Base-by-base conservation (phyloP, 64 coral and sea anemone species). In the Hydrozoanthus tunicans region DNA sequence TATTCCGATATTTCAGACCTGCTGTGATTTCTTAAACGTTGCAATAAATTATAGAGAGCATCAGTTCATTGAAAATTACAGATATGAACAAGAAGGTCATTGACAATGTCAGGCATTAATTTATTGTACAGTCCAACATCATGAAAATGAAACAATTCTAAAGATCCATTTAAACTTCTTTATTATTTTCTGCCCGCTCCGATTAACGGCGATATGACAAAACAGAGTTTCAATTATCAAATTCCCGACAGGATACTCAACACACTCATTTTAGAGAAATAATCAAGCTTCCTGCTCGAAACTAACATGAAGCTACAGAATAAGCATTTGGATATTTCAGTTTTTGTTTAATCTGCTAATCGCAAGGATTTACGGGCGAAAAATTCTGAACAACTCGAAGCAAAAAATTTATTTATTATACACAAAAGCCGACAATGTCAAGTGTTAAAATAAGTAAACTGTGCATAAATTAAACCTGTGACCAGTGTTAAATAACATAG, bases 391-490 rank as follows among this genome's bases (percentile, higher is more conserved):
- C 1, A 65, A 63, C 63, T 64, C 80, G 60, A 82, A 82, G 79
- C 60, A 82, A 12, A 64, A 82, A 63, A 65, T 0, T 52, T 51
- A 11, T 15, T 86, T 12, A 25, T 20, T 55, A 51, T 68, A 24
- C 23, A 86, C 66, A 73, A 73, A 73, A 86, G 58, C 5, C 52
- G 70, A 14, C 83, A 32, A 73, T 58, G 77, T 20, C 6, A 77
- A 11, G 73, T 54, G 51, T 5, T 43, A 51, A 56, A 85, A 17
- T 69, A 15, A 67, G 17, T 68, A 86, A 86, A 67, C 66, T 59
- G 20, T 20, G 84, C 84, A 88, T 88, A 88, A 74, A 88, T 88
- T 88, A 88, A 52, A 52, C 10, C 27, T 52, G 10, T 13, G 51
- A 70, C 17, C 15, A 83, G 81, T 55, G 51, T 68, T 56, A 70